A percentile compares a stretch with the other conserved stretches of the same genome.
These are phyloP conservation scores for Meriones unguiculatus DNA, from an alignment of 2,113 vertebrate genomes.

Conservation along the genomic window DNA sequence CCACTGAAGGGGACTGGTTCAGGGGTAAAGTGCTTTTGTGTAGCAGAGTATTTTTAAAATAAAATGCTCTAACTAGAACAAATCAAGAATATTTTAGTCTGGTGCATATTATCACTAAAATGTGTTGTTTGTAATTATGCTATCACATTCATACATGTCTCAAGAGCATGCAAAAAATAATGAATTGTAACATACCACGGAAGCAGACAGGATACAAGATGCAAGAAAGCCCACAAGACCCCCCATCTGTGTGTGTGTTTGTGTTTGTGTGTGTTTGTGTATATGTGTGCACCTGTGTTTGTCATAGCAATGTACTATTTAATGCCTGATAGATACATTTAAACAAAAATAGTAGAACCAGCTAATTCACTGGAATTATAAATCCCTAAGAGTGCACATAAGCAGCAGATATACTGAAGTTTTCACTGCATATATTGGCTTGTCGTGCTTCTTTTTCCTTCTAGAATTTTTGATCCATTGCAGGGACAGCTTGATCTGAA, in stretches of 20 bases:
- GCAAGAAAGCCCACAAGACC: background rate
- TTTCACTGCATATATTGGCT: background rate
- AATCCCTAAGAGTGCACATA: background rate
- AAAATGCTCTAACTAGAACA: background rate
- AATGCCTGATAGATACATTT: constrained; percentile 25
- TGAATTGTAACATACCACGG: background rate
- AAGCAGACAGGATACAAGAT: background rate
- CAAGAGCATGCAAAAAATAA: background rate
- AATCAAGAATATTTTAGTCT: background rate
- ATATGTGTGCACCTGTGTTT: background rate
- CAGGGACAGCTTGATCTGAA: background rate
- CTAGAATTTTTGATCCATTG: background rate
- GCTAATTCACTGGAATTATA: background rate
- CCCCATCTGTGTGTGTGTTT: background rate
- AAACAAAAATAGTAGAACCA: constrained; percentile 1
- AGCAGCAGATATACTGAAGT: background rate
- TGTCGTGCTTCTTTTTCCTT: background rate
- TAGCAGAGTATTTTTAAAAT: background rate
- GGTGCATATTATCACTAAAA: background rate
- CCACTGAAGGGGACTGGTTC: background rate
- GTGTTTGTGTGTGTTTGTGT: background rate
- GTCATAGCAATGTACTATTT: background rate
- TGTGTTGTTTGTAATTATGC: background rate
- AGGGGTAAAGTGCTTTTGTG: background rate
- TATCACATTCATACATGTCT: background rate